Evolutionary conservation across 2,888 invertebrate species (phyloP).

Genomic region (Lasioglossum villosulum): DNA sequence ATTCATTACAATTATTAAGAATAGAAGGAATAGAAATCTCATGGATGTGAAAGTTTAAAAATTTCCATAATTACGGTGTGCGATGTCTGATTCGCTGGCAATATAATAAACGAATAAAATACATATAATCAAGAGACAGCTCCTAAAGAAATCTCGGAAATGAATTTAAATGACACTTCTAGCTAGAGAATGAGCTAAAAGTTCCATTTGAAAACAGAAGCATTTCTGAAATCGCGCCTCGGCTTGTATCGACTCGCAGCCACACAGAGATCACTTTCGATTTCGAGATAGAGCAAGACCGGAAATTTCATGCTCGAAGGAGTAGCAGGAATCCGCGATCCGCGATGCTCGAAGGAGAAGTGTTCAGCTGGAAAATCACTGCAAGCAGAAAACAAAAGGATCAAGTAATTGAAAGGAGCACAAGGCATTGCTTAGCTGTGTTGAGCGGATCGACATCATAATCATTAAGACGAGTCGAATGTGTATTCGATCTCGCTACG

Average conservation of each 20-base stretch:
- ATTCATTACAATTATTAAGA: too few species aligned
- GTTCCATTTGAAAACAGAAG: not conserved
- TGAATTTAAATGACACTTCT: too few species aligned
- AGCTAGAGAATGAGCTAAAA: not conserved
- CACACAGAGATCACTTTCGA: not conserved
- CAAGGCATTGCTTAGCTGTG: not conserved
- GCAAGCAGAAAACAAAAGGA: not conserved
- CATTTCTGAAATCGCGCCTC: not conserved
- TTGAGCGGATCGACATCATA: not conserved
- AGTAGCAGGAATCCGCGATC: not conserved
- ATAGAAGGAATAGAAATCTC: too few species aligned
- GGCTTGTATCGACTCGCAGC: not conserved
- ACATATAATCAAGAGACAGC: too few species aligned
- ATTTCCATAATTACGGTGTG: too few species aligned
- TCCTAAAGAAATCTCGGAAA: too few species aligned
- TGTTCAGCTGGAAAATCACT: not conserved
- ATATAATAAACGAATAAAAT: too few species aligned
- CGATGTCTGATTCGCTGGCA: too few species aligned
- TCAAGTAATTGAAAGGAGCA: not conserved
- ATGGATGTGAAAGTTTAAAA: too few species aligned
- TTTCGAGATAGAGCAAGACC: not conserved
- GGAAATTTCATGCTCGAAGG: not conserved
- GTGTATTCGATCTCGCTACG: not conserved
- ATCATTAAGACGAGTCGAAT: not conserved
- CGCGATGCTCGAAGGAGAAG: not conserved